phyloP scores from a whole-genome alignment of 2,797 vertebrate genomes.

The Leucoraja ocellata region DNA sequence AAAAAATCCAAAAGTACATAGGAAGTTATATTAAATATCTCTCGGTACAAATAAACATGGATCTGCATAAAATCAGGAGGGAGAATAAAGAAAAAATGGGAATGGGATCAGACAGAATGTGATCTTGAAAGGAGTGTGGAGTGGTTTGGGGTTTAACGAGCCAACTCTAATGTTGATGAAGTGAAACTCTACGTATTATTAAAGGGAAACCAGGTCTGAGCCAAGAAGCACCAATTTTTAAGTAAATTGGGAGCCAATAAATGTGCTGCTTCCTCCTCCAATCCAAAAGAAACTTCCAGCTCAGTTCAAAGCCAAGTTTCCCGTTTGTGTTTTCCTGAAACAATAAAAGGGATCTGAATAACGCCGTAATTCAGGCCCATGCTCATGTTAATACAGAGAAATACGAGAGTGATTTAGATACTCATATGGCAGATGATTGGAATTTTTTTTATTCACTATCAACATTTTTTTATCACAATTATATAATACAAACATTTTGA shows the following conservation, averaged over 20 bases:
- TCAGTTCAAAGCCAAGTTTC: slow-evolving; percentile 20
- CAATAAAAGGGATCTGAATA: background rate
- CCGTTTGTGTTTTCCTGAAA: background rate
- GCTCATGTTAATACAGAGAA: background rate
- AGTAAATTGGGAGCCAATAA: background rate
- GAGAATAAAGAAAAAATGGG: background rate
- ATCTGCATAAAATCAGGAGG: background rate
- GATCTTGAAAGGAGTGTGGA: background rate
- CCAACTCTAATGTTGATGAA: background rate
- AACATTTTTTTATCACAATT: background rate
- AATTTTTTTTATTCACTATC: background rate
- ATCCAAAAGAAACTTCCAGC: slow-evolving; percentile 7
- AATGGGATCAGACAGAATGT: background rate
- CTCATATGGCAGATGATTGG: background rate
- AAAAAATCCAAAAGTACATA: background rate
- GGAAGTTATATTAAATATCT: background rate
- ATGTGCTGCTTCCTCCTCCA: background rate
- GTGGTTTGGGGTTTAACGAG: background rate
- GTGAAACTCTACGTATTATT: slow-evolving; percentile 12
- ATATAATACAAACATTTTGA: background rate
- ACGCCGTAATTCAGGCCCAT: background rate
- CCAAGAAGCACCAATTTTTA: background rate
- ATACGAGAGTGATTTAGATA: background rate
- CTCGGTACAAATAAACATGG: background rate
- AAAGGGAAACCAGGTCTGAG: background rate